Percentiles rank a stretch among this genome's conserved stretches.
phyloP scores from a whole-genome alignment of 2,888 invertebrate species.

The Rhyacophila evoluta region DNA sequence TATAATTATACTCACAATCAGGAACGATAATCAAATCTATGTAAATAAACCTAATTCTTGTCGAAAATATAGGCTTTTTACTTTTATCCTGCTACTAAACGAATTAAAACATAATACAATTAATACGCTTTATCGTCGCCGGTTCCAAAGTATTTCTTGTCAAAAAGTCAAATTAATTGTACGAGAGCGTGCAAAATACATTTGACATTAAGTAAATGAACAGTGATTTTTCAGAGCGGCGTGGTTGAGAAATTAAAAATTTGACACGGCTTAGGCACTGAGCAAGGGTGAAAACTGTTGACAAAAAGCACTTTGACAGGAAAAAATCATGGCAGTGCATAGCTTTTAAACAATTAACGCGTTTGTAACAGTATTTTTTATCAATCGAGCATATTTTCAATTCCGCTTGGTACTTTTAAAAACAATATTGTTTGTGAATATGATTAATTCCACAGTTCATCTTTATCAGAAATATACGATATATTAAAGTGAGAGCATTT shows the following conservation, averaged over 20 bases:
- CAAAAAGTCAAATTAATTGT: slow-evolving; percentile 2
- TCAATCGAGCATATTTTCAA: no score
- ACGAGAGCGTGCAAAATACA: background rate
- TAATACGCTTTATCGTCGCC: background rate
- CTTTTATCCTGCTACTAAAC: slow-evolving; percentile 4
- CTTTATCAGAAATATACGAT: no score
- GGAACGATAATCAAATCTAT: background rate
- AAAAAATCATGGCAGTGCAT: background rate
- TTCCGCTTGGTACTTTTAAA: no score
- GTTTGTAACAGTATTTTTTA: no score
- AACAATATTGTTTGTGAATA: no score
- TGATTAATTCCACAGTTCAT: no score
- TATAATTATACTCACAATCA: background rate
- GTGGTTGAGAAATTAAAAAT: background rate
- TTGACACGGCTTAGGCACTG: background rate
- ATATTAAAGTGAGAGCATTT: no score
- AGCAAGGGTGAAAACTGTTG: background rate
- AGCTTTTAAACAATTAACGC: no score
- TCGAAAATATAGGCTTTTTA: background rate
- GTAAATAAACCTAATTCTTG: background rate
- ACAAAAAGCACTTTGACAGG: background rate
- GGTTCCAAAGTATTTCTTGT: background rate
- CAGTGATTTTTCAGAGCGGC: background rate
- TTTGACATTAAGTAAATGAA: slow-evolving; percentile 17
- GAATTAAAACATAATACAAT: slow-evolving; percentile 3